Conservation (phyloP, 2,888 invertebrate species). For the Tridacna crocea region DNA sequence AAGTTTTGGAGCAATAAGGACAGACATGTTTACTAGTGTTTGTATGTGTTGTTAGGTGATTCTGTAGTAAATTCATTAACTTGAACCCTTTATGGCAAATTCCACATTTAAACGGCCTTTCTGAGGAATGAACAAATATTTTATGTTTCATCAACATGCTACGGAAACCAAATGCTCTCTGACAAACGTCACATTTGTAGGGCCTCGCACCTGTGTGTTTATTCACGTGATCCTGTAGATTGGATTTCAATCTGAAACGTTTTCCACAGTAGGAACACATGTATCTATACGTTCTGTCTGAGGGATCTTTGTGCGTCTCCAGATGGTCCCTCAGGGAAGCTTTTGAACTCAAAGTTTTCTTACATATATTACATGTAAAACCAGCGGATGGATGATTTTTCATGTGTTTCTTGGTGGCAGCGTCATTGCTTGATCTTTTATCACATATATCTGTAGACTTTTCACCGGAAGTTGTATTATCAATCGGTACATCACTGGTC, state of each 20-base stretch:
- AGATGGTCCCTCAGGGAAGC: conserved; percentile 68
- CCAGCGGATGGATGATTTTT: conserved; percentile 38
- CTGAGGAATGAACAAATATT: conserved; percentile 67
- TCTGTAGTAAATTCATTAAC: conserved; percentile 63
- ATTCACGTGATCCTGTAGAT: conserved; percentile 72
- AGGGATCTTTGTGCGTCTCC: conserved; percentile 70
- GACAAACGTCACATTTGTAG: conserved; percentile 70
- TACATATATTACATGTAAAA: conserved; percentile 57
- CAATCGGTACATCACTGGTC: background rate
- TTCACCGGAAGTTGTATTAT: conserved; percentile 50
- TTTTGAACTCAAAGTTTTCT: conserved; percentile 63
- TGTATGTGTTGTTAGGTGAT: conserved; percentile 71
- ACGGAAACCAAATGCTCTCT: conserved; percentile 67
- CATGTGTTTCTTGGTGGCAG: conserved; percentile 66
- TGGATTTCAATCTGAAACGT: conserved; percentile 64
- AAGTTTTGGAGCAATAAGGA: conserved; percentile 61
- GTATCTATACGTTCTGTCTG: conserved; percentile 65
- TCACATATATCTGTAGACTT: conserved; percentile 58
- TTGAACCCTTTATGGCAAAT: conserved; percentile 73
- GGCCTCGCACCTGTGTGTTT: conserved; percentile 76
- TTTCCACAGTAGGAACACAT: conserved; percentile 70
- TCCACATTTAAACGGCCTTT: conserved; percentile 68
- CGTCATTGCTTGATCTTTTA: conserved; percentile 61
- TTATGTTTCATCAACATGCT: conserved; percentile 72
- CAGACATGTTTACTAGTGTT: conserved; percentile 68